A percentile compares a stretch with the other conserved stretches of the same genome.
Conservation (phyloP, 2,113 vertebrate genomes). For the Melanocharis versteri region DNA sequence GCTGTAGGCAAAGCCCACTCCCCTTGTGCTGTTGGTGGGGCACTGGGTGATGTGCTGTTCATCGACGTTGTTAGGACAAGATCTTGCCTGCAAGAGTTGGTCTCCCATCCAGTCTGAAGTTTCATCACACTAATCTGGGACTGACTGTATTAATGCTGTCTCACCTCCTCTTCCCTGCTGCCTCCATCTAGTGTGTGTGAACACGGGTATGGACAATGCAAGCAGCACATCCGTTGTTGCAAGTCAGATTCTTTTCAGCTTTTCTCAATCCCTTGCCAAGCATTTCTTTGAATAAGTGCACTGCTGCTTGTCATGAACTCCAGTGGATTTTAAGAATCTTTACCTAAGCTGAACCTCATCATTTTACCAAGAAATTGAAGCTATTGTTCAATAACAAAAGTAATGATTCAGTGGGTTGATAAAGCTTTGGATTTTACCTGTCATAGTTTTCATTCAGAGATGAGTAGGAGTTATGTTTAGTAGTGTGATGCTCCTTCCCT, state of each 20-base stretch:
- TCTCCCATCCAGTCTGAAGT: neutral
- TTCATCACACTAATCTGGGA: neutral
- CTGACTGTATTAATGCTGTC: neutral
- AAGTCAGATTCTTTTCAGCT: neutral
- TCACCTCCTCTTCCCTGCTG: neutral
- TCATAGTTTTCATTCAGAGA: neutral
- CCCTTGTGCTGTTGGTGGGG: neutral
- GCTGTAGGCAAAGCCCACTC: accelerated
- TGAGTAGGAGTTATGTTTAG: neutral
- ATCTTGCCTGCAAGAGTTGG: neutral
- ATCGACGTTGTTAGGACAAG: accelerated
- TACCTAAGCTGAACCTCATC: neutral
- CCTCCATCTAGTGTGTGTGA: neutral
- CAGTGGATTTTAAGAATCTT: neutral
- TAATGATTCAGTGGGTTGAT: neutral
- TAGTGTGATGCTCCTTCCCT: neutral
- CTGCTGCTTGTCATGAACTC: neutral
- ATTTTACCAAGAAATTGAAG: neutral
- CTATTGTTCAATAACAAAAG: neutral
- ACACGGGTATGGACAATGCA: neutral
- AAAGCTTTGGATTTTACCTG: neutral
- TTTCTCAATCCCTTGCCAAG: neutral
- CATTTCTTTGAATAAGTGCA: neutral
- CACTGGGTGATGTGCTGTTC: neutral
- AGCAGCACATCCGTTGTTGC: neutral